phyloP scores from a whole-genome alignment of 1,140 invertebrate species.

The Eubasilissa regina region DNA sequence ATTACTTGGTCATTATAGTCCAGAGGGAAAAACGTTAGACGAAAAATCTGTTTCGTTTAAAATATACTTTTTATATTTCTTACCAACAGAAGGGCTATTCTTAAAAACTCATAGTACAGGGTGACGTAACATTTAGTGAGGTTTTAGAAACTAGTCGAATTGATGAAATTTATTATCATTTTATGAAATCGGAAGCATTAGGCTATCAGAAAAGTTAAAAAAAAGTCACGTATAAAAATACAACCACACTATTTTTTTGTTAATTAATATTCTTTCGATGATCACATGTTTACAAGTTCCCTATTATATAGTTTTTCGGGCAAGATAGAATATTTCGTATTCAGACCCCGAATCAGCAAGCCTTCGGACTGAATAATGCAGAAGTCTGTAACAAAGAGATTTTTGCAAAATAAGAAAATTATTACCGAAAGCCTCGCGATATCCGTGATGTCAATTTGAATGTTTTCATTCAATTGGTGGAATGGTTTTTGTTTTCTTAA shows the following conservation, averaged over 20 bases:
- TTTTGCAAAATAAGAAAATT: conserved; percentile 7
- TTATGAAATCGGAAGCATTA: too few species aligned
- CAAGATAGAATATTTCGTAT: conserved; percentile 1
- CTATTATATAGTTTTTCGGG: neutral
- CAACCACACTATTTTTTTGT: neutral
- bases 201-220: too few species aligned
- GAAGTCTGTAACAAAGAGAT: conserved; percentile 17
- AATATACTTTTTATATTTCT: too few species aligned
- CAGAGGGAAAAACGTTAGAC: too few species aligned
- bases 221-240: too few species aligned
- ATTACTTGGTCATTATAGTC: too few species aligned
- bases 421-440: neutral
- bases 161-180: too few species aligned
- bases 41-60: too few species aligned
- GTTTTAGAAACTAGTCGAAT: too few species aligned
- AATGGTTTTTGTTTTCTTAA: conserved; percentile 8
- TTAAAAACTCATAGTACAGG: too few species aligned
- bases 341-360: conserved; percentile 4
- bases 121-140: too few species aligned
- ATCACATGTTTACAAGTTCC: neutral
- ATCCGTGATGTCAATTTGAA: conserved; percentile 9
- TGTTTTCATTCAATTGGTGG: neutral
- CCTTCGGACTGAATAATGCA: neutral
- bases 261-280: conserved; percentile 1
- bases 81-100: too few species aligned